Base-by-base conservation (phyloP, 2,888 invertebrate species). In the Schrankia costaestrigalis region DNA sequence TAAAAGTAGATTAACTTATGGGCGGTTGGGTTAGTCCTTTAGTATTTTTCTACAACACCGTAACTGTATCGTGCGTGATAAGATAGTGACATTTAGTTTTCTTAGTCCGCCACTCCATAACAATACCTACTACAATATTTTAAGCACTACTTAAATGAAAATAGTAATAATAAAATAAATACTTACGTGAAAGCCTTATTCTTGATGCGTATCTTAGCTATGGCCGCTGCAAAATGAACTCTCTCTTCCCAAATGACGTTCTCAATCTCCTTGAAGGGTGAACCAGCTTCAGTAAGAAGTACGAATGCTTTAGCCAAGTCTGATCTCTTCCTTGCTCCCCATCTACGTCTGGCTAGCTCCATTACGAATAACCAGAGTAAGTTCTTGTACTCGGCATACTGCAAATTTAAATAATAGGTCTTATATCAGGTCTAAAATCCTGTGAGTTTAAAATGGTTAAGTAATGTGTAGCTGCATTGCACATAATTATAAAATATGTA, bases 161-260 rank as follows among this genome's bases (percentile, higher is more conserved):
- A 15, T 26, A 9, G 14, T 18, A 17, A 11, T 7, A n/a, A 15
- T 8, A 13, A 3, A 13, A 8, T 2, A 5, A 10, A 26, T 35
- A 73, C 80, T 83, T 61, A 91, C 88, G 70, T 73, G 15, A 93
- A 89, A 0, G 95, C 95, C 26, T 91, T 92, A 55, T 92, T 91
- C 56, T 92, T 91, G 13, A 95, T 95, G 8, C 95, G 86, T 46
- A 95, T 89, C 42, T 94, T 89, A 0, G 95, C 92, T 23, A 95
- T 89, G 0, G 94, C 92, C 0, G 95, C 95, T 0, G 94, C 94
- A 18, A 95, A 78, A 47, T 91, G 91, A 0, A 93, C 90, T 32
- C 92, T 89, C 52, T 90, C 89, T 5, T 85, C 70, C 91, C 93
- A 92, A 7, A 95, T 77, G 1, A 89, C 86, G 5, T 80, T 77